Percentiles rank a stretch among this genome's conserved stretches.
Conservation (phyloP, 2,888 invertebrate genomes). For the Melinaea menophilus region DNA sequence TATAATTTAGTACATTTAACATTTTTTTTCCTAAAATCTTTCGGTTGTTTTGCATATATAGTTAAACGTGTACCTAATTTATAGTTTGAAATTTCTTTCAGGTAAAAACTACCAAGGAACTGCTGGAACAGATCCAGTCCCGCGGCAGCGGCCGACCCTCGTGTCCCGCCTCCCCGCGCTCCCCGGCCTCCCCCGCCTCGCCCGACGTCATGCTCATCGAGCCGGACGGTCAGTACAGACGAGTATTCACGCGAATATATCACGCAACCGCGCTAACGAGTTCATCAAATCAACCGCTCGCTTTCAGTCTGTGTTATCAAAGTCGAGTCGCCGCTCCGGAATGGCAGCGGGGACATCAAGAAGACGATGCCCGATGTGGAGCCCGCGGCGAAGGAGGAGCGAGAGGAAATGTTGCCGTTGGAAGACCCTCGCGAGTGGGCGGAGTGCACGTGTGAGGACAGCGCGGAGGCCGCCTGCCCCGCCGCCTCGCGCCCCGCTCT, state of each 20-base stretch:
- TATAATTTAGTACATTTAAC: too few relatives aligned
- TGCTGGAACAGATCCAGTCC: conserved; percentile 86
- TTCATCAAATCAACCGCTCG: not conserved
- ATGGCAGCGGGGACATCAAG: conserved; percentile 44
- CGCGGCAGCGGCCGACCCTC: conserved; percentile 59
- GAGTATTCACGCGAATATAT: not conserved
- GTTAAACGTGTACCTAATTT: not conserved
- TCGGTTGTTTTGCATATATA: too few relatives aligned
- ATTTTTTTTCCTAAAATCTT: too few relatives aligned
- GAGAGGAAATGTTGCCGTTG: conserved; percentile 43
- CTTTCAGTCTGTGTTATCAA: conserved; percentile 45
- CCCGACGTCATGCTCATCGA: conserved; percentile 72
- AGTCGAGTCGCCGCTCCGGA: conserved; percentile 62
- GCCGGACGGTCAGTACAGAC: conserved; percentile 48
- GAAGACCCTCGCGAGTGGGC: conserved; percentile 54
- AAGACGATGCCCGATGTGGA: conserved; percentile 25
- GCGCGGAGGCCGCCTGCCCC: conserved; percentile 49
- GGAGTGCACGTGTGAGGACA: conserved; percentile 53
- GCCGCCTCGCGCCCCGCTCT: conserved; percentile 55
- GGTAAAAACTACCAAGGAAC: conserved; percentile 83
- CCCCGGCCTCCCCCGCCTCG: conserved; percentile 48
- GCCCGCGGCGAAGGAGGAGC: conserved; percentile 29
- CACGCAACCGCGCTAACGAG: too few relatives aligned
- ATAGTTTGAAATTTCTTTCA: conserved; percentile 34
- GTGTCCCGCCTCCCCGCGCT: conserved; percentile 37